Percentiles rank a stretch among this genome's conserved stretches.
Conservation (phyloP, 1,140 invertebrate species). For the Platyura marginata region DNA sequence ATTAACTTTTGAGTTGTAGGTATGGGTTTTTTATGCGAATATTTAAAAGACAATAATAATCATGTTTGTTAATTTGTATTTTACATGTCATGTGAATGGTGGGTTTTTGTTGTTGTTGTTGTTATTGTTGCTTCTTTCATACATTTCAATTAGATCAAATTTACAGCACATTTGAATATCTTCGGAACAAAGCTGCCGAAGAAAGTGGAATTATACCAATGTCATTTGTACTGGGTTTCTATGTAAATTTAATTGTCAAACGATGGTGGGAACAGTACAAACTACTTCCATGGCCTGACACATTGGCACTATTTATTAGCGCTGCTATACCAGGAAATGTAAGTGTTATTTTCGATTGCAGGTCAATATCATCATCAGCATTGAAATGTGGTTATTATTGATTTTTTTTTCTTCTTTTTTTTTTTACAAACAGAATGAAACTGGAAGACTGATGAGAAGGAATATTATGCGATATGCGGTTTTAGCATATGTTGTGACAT, state of each 20-base stretch:
- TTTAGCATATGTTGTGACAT: conserved; percentile 69
- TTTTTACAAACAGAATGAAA: conserved; percentile 47
- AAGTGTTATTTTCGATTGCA: conserved; percentile 29
- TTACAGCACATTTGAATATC: conserved; percentile 59
- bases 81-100: too few species aligned
- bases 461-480: conserved; percentile 84
- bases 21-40: too few species aligned
- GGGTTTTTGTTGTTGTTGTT: too few species aligned
- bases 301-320: conserved; percentile 72
- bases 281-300: conserved; percentile 79
- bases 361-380: neutral
- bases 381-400: conserved; percentile 1
- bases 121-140: too few species aligned
- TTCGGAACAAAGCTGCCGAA: conserved; percentile 58
- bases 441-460: conserved; percentile 64
- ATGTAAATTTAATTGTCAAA: conserved; percentile 76
- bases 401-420: conserved; percentile 1
- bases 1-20: too few species aligned
- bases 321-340: conserved; percentile 79
- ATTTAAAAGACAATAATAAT: too few species aligned
- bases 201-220: conserved; percentile 74
- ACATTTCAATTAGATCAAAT: too few species aligned
- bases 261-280: conserved; percentile 88
- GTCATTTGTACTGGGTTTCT: conserved; percentile 88
- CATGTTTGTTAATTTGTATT: too few species aligned